Evolutionary conservation across 1,140 invertebrate genomes (phyloP).

Genomic region (Drosophila prosaltans): DNA sequence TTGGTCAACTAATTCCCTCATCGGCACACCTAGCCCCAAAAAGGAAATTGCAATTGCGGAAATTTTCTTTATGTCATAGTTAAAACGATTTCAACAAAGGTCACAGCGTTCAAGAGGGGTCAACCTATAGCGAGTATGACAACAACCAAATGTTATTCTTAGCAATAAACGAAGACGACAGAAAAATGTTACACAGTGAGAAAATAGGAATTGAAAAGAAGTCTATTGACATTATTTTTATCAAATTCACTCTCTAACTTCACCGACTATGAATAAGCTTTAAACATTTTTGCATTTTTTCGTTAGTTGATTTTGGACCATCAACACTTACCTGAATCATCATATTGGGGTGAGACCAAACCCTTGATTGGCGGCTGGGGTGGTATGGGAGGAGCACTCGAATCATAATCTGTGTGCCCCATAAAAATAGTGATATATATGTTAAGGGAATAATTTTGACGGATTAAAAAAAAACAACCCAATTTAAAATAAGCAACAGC

Average conservation of each 20-base stretch:
- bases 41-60: conserved; percentile 73
- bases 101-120: conserved; percentile 39
- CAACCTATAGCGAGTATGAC: background rate
- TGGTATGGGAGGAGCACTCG: conserved; percentile 72
- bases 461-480: conserved; percentile 46
- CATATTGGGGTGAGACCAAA: conserved; percentile 41
- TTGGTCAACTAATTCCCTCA: conserved; percentile 56
- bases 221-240: no score
- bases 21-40: conserved; percentile 63
- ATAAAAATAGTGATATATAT: conserved; percentile 43
- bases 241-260: no score
- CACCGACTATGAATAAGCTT: no score
- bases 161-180: background rate
- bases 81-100: conserved; percentile 62
- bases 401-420: conserved; percentile 70
- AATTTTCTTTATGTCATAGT: conserved; percentile 53
- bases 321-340: conserved; percentile 69
- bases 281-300: background rate
- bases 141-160: conserved; percentile 1
- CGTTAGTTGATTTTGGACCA: background rate
- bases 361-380: conserved; percentile 72
- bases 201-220: background rate
- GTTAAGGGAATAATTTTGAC: conserved; percentile 43
- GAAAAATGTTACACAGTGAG: background rate
- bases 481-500: conserved; percentile 35